Conservation (phyloP, 2,797 vertebrate species). For the Pseudochromis fuscus region DNA sequence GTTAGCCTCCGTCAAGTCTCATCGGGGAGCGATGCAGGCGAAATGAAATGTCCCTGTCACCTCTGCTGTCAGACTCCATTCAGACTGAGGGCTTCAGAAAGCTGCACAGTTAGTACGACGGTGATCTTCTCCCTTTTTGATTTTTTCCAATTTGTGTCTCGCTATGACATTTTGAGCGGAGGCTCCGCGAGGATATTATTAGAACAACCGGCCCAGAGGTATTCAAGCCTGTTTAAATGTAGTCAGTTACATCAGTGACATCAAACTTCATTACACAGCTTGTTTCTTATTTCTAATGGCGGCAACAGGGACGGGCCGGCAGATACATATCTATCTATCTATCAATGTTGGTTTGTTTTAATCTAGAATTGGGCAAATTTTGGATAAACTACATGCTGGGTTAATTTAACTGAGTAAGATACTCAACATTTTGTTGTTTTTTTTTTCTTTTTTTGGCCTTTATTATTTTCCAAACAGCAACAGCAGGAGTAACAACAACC, state of each 20-base stretch:
- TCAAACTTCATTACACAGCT: slow-evolving; percentile 73
- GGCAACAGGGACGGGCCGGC: slow-evolving; percentile 11
- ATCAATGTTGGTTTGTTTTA: too few relatives aligned
- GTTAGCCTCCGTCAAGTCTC: slow-evolving; percentile 55
- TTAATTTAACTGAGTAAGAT: too few relatives aligned
- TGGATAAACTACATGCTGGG: too few relatives aligned
- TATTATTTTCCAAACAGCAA: too few relatives aligned
- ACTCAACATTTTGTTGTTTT: too few relatives aligned
- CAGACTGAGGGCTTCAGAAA: slow-evolving; percentile 63
- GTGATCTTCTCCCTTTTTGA: slow-evolving; percentile 49
- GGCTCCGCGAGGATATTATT: slow-evolving; percentile 72
- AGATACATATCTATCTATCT: too few relatives aligned
- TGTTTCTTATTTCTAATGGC: slow-evolving; percentile 56
- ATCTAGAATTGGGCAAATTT: too few relatives aligned
- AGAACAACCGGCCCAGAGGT: slow-evolving; percentile 78
- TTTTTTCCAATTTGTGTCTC: slow-evolving; percentile 61
- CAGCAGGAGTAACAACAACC: too few relatives aligned
- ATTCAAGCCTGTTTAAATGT: slow-evolving; percentile 69
- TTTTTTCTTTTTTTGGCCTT: too few relatives aligned
- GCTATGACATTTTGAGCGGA: slow-evolving; percentile 72
- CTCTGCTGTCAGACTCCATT: slow-evolving; percentile 71
- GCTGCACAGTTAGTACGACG: slow-evolving; percentile 39
- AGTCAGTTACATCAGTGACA: slow-evolving; percentile 71
- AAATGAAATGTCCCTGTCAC: slow-evolving; percentile 63
- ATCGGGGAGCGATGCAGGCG: slow-evolving; percentile 17